Base-by-base conservation (phyloP, 2,113 vertebrate genomes). In the Chionodraco myersi region DNA sequence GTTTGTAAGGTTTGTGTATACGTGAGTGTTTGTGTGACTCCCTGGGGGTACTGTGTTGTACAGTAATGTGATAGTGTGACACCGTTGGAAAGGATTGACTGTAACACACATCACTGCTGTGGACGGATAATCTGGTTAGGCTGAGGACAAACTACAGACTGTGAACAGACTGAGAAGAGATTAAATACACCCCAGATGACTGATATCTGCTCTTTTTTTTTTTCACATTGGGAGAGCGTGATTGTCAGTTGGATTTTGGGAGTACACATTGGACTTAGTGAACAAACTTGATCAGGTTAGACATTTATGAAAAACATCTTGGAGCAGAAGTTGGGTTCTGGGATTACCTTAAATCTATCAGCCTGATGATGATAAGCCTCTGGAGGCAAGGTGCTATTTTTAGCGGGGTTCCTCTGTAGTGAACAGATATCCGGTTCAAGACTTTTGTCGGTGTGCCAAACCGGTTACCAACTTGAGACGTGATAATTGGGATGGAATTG, bases 51-150 rank as follows among this genome's bases (percentile, higher is more conserved):
- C 74, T 79, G 72, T 12, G 2, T 72, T 52, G 69, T 69, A 54
- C 69, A 76, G 51, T 82, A 47, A 79, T 77, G 75, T 80, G 44
- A 68, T 23, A 88, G 51, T 15, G 58, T 61, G 60, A 60, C 72
- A 18, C 54, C 30, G 62, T 68, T 56, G 4, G 41, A 80, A 74
- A 64, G 56, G 77, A 79, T 67, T 26, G 59, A 56, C 23, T 71
- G 51, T 47, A 63, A 18, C 72, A 59, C 52, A 65, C 61, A 63
- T 41, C 26, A 30, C 16, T 13, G 57, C 61, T 47, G 66, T 10
- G 63, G 63, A 74, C 69, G 57, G 78, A 77, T 79, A 86, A 81
- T 81, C 66, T 59, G 62, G 52, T 80, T 66, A 63, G 71, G 45
- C 45, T 23, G 26, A 30, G 63, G 75, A 70, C 47, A 62, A 78